Percentiles rank a stretch among this genome's conserved stretches.
phyloP scores from a whole-genome alignment of 2,888 invertebrate species.

The Pardosa pseudoannulata region DNA sequence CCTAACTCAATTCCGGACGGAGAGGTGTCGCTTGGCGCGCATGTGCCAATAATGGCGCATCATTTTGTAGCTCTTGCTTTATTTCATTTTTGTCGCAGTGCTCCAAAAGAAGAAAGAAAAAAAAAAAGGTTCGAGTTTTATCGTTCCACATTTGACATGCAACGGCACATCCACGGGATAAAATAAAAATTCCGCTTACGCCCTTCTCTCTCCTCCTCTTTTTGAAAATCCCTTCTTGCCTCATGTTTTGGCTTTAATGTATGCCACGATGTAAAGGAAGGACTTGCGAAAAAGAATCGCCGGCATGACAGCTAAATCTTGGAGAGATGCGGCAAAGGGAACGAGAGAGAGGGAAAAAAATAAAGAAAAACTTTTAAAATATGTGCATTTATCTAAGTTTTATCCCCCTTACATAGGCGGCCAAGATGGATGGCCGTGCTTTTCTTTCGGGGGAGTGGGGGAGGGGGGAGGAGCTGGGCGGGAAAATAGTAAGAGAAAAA shows the following conservation, averaged over 20 bases:
- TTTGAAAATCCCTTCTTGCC: constrained; percentile 65
- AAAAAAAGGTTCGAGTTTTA: constrained; percentile 43
- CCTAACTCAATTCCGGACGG: neutral
- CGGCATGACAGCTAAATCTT: constrained; percentile 70
- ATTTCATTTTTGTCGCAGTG: constrained; percentile 73
- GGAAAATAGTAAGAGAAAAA: constrained; percentile 27
- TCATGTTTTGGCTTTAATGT: constrained; percentile 71
- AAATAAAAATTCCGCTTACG: constrained; percentile 68
- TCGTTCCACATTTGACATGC: constrained; percentile 72
- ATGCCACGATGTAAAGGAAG: constrained; percentile 70
- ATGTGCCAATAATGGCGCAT: constrained; percentile 73
- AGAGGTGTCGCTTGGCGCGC: constrained; percentile 62
- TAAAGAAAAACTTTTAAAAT: constrained; percentile 64
- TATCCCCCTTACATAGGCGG: constrained; percentile 60
- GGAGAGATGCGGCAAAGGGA: constrained; percentile 19
- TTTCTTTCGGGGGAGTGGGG: constrained; percentile 19
- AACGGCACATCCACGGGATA: constrained; percentile 66
- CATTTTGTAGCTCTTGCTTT: constrained; percentile 72
- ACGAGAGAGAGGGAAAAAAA: constrained; percentile 14
- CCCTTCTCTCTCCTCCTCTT: constrained; percentile 26
- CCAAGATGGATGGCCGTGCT: constrained; percentile 61
- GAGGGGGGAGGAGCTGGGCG: neutral
- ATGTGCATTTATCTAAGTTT: constrained; percentile 72
- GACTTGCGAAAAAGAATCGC: constrained; percentile 65
- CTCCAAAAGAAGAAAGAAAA: constrained; percentile 50